Percentiles rank a stretch among this genome's conserved stretches.
phyloP scores from a whole-genome alignment of 2,113 vertebrate species.

The Pan paniscus region DNA sequence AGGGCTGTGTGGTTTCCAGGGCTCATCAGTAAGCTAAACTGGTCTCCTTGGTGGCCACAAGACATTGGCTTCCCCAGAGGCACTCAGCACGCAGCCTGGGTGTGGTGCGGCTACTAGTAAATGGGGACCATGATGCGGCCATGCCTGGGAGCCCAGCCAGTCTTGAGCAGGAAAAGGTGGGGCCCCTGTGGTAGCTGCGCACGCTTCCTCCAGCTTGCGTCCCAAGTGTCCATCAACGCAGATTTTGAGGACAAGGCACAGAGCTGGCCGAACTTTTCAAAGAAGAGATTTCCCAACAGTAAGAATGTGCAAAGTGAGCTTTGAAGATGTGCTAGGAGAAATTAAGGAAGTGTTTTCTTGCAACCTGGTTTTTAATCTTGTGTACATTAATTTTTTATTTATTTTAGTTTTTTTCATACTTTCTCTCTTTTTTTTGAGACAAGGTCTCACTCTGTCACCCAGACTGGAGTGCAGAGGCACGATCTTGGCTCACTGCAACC shows the following conservation, averaged over 20 bases:
- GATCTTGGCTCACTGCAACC: too few relatives aligned
- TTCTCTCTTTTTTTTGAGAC: not conserved
- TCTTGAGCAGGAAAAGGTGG: not conserved
- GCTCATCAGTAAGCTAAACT: not conserved
- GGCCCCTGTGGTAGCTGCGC: not conserved
- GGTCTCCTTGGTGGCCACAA: not conserved
- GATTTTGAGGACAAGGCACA: slow-evolving; percentile 41
- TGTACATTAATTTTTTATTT: not conserved
- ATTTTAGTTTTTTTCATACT: too few relatives aligned
- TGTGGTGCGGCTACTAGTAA: not conserved
- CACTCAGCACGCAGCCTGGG: not conserved
- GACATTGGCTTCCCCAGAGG: not conserved
- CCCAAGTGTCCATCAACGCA: not conserved
- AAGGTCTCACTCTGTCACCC: not conserved
- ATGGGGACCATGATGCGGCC: rapidly evolving
- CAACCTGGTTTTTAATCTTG: not conserved
- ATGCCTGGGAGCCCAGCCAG: not conserved
- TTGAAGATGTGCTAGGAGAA: not conserved
- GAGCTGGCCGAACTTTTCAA: not conserved
- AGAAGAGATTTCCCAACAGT: slow-evolving; percentile 3
- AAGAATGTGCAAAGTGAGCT: not conserved
- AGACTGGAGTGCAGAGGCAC: too few relatives aligned
- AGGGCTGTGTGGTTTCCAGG: too few relatives aligned
- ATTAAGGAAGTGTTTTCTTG: not conserved
- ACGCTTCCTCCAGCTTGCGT: not conserved